Conservation (phyloP, 2,888 invertebrate genomes). For the Zhuqinia jingwanae region DNA sequence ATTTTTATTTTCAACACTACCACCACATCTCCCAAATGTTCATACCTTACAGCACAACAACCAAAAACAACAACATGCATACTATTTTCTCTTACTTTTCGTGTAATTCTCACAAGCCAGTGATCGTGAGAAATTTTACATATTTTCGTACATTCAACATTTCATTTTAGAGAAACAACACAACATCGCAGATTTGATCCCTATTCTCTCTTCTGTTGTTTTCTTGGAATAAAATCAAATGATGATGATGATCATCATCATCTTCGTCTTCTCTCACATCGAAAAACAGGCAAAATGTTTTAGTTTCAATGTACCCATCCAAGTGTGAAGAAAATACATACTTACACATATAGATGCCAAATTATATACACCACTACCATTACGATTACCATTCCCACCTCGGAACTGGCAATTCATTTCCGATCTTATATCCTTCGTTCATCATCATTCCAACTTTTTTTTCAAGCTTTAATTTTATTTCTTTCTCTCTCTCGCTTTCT, state of each 20-base stretch:
- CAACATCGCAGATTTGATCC: neutral
- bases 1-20: neutral
- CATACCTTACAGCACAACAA: neutral
- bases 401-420: too few species aligned
- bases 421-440: too few species aligned
- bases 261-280: neutral
- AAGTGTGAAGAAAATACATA: too few species aligned
- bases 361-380: too few species aligned
- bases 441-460: neutral
- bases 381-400: too few species aligned
- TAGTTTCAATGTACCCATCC: neutral
- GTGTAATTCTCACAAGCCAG: neutral
- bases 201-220: neutral
- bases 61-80: slow-evolving; percentile 6
- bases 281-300: neutral
- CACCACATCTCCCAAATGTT: neutral
- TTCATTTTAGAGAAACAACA: slow-evolving; percentile 4
- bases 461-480: neutral
- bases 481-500: neutral
- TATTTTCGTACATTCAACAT: slow-evolving; percentile 23
- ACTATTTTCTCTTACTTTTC: neutral
- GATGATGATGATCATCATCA: slow-evolving; percentile 38
- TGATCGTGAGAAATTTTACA: slow-evolving; percentile 32
- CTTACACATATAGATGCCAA: too few species aligned
- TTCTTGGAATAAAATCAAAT: slow-evolving; percentile 1